Base-by-base conservation (phyloP, 2,888 invertebrate species). In the Apamea anceps region DNA sequence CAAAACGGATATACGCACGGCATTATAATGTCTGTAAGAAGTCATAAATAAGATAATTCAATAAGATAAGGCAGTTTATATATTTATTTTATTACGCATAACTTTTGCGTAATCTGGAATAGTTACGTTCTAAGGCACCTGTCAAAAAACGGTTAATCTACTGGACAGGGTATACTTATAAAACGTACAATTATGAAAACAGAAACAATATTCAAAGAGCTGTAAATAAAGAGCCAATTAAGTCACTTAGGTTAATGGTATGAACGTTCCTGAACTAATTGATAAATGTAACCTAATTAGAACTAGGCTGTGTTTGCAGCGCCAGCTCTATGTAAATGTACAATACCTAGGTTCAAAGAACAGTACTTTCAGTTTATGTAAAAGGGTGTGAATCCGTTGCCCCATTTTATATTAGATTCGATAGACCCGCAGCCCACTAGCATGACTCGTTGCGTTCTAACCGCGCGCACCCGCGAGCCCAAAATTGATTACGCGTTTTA, bases 381-480 rank as follows among this genome's bases (percentile, higher is more conserved):
- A 67, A 48, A 73, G 63, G 57, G 51, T 71, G 79, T 32, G 75
- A 78, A 75, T 72, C 68, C 67, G 72, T 72, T 76, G 76, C 78
- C 65, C 68, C 32, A 85, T 81, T 85, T 75, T 60, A 73, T 77
- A 75, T 75, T 73, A 48, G 54, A 85, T 84, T 86, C 70, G 66
- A 85, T 86, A 85, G 63, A 71, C 48, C 66, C 42, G 37, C 57
- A 67, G 71, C 65, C 65, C 78, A 84, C 68, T 73, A 57, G 45
- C 66, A 65, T 75, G 66, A 63, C 57, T 67, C 62, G 57, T 75
- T 77, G 79, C 79, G 78, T 77, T 63, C 21, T 62, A 71, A 72
- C 0, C 37, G 51, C 65, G 21, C 54, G 62, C 21, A 4, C n/a
- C 42, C 51, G 54, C 57, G 48, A 66, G 18, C 7, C 2, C 2